These are phyloP conservation scores for Xestia c-nigrum DNA, from an alignment of 2,888 invertebrate species.

Conservation along the genomic window DNA sequence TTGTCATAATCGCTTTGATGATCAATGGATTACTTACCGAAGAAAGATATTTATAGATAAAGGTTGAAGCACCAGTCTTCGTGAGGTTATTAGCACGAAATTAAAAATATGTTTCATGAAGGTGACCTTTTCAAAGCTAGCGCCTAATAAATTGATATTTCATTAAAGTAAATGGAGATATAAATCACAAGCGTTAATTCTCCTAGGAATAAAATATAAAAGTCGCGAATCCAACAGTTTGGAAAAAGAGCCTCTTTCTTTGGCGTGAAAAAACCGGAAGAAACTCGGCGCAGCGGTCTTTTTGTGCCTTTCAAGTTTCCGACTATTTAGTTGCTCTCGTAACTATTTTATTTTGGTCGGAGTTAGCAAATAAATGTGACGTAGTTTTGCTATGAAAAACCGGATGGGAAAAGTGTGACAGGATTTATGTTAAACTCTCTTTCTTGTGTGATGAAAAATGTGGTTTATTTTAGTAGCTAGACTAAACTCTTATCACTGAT, in stretches of 20 bases:
- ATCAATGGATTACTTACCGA: neutral
- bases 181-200: slow-evolving; percentile 52
- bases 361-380: slow-evolving; percentile 56
- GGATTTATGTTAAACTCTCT: slow-evolving; percentile 38
- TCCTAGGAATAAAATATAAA: slow-evolving; percentile 54
- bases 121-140: slow-evolving; percentile 1
- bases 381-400: slow-evolving; percentile 39
- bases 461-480: slow-evolving; percentile 9
- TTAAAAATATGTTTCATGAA: slow-evolving; percentile 11
- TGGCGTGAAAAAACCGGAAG: slow-evolving; percentile 57
- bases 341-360: slow-evolving; percentile 61
- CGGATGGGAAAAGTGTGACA: slow-evolving; percentile 30
- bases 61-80: neutral
- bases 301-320: slow-evolving; percentile 61
- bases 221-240: slow-evolving; percentile 55
- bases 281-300: slow-evolving; percentile 52
- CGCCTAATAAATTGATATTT: slow-evolving; percentile 43
- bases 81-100: neutral
- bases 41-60: neutral
- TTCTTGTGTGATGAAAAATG: neutral
- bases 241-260: slow-evolving; percentile 64
- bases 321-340: slow-evolving; percentile 62
- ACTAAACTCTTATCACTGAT: neutral
- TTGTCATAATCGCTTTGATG: neutral
- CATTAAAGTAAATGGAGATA: slow-evolving; percentile 47